A percentile compares a stretch with the other conserved stretches of the same genome.
Conservation (phyloP, 2,797 vertebrate genomes). For the Aythya fuligula region DNA sequence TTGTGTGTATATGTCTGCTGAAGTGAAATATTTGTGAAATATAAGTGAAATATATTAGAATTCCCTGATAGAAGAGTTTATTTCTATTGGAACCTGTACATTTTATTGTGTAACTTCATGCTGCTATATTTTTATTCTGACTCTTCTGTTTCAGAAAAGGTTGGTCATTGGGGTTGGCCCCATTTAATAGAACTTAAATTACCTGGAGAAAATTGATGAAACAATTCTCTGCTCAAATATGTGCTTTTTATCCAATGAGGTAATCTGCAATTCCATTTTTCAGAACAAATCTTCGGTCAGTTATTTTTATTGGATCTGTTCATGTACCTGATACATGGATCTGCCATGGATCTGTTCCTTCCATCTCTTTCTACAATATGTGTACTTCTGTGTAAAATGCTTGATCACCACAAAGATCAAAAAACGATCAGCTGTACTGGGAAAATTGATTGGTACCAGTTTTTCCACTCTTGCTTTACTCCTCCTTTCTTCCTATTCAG, state of each 20-base stretch:
- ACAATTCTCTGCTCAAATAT: neutral
- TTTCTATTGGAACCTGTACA: neutral
- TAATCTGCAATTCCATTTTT: neutral
- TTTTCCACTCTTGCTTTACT: neutral
- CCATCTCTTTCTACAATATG: neutral
- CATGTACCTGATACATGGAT: no score
- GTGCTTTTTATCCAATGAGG: neutral
- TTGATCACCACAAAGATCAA: neutral
- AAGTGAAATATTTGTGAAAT: neutral
- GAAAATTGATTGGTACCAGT: neutral
- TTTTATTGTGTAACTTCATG: neutral
- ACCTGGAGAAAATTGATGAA: neutral
- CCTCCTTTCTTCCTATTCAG: neutral
- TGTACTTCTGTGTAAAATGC: neutral
- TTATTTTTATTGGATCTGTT: neutral
- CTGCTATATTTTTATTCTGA: neutral
- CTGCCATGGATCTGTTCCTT: neutral
- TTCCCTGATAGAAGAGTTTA: neutral
- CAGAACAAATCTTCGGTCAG: neutral
- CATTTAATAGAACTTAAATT: neutral
- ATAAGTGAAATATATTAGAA: neutral
- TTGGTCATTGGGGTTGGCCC: neutral
- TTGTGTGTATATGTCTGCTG: neutral
- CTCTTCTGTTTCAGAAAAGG: neutral
- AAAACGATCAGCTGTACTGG: neutral